These are phyloP conservation scores for Peromyscus polionotus DNA, from an alignment of 2,113 vertebrate genomes.

Conservation along the genomic window DNA sequence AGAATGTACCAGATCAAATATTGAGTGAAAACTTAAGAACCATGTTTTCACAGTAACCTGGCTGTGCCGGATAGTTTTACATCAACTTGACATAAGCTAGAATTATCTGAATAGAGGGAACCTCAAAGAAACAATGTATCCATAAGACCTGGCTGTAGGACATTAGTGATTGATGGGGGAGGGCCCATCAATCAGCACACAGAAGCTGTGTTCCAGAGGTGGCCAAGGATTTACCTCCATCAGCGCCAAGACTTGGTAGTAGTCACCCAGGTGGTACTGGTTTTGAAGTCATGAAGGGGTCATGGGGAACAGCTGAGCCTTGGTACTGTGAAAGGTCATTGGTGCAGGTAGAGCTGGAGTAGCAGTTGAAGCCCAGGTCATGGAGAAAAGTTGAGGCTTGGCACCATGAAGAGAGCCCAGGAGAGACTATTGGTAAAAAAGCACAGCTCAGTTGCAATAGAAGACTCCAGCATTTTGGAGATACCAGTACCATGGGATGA, in stretches of 20 bases:
- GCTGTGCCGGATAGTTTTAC: background rate
- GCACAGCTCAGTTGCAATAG: background rate
- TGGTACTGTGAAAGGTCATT: background rate
- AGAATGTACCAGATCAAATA: background rate
- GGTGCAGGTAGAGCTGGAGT: background rate
- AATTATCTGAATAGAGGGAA: background rate
- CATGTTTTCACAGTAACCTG: background rate
- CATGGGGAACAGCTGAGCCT: background rate
- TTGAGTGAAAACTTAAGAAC: background rate
- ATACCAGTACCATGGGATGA: background rate
- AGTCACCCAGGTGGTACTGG: background rate
- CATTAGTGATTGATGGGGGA: background rate
- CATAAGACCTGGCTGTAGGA: background rate
- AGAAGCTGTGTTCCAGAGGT: background rate
- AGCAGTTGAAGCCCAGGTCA: background rate
- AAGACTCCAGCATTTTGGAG: background rate
- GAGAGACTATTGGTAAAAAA: background rate
- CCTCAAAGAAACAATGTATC: background rate
- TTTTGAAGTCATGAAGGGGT: background rate
- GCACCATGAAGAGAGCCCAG: background rate
- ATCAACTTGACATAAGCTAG: background rate
- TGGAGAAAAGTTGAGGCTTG: background rate
- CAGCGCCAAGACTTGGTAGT: background rate
- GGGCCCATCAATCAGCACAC: background rate
- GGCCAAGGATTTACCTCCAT: background rate